Evolutionary conservation across 2,113 vertebrate genomes (phyloP), one percentile per base, ranked within the genome.

Genomic region (Melanerpes formicivorus): DNA sequence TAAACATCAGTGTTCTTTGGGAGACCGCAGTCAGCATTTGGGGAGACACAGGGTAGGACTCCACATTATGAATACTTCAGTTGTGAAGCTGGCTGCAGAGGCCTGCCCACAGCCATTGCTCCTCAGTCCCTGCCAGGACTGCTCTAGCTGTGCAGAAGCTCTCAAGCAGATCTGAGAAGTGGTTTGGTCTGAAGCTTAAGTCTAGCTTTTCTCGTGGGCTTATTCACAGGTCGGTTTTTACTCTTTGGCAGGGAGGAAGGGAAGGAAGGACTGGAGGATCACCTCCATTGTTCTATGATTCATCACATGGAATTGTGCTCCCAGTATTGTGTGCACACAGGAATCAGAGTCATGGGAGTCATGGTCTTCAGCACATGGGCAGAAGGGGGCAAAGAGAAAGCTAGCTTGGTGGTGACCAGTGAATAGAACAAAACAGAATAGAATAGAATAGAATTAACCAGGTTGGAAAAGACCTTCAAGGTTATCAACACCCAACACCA

Each of bases 41-140:
- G 82, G 82, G 73, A 85, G 40, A 12, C 62, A 8, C 69, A 48
- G 46, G 88, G 21, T 48, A 18, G 3, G 32, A 3, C 29, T 90
- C 42, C n/a, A 9, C 0, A 0, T 37, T 72, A 5, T 0, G 52
- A 74, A 34, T 18, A 6, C 72, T 59, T 60, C 3, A 3, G 0
- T 16, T 44, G 56, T 1, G 0, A 79, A 40, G 64, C 60, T 66
- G 87, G 59, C 74, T 13, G 80, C 8, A 34, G 70, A 37, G 26
- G 34, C 75, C 89, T 81, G 71, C 64, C 73, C 0, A 0, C 0
- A 1, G 32, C 74, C 21, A 2, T 84, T 29, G 58, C 72, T 66
- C 26, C 22, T 40, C 0, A 0, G 71, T 55, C 59, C 54, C 94
- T 77, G 42, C 91, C 32, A 29, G 52, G 13, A 14, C 34, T 0